A percentile compares a stretch with the other conserved stretches of the same genome.
These are phyloP conservation scores for Theodoxus fluviatilis DNA, from an alignment of 2,888 invertebrate genomes.

Conservation along the genomic window DNA sequence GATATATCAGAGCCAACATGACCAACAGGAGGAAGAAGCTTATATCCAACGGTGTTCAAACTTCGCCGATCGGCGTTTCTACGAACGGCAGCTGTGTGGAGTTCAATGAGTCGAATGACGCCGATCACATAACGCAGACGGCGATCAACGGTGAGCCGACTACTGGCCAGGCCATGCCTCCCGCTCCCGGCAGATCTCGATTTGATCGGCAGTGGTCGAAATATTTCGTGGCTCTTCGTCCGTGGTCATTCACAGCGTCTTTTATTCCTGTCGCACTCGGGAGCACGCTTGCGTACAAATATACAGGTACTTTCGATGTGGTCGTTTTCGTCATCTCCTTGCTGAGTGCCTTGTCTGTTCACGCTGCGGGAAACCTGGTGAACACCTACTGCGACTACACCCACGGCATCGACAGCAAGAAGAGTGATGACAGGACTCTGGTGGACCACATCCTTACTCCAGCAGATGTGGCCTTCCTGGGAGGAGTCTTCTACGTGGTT, in stretches of 20 bases:
- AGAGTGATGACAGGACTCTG: conserved; percentile 88
- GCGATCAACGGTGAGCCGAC: no score
- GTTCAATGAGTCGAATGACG: no score
- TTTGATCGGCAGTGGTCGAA: no score
- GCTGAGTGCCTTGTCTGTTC: conserved; percentile 87
- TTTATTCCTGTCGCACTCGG: conserved; percentile 89
- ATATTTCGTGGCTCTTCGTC: conserved; percentile 77
- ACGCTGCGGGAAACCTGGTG: conserved; percentile 95
- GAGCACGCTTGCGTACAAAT: conserved; percentile 85
- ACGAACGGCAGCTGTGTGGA: no score
- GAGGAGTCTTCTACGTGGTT: conserved; percentile 84
- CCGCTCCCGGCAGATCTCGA: no score
- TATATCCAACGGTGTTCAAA: no score
- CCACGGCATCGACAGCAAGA: conserved; percentile 87
- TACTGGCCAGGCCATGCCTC: no score
- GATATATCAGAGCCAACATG: no score
- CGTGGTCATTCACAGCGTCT: conserved; percentile 93
- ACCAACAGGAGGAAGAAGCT: no score
- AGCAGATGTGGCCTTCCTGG: conserved; percentile 85
- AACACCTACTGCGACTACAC: conserved; percentile 96
- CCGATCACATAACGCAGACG: no score
- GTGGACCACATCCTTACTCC: conserved; percentile 89
- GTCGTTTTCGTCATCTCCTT: conserved; percentile 77
- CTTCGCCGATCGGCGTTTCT: no score
- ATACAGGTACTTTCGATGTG: conserved; percentile 76